Base-by-base conservation (phyloP, 2,888 invertebrate genomes). In the Rhamnusium bicolor region DNA sequence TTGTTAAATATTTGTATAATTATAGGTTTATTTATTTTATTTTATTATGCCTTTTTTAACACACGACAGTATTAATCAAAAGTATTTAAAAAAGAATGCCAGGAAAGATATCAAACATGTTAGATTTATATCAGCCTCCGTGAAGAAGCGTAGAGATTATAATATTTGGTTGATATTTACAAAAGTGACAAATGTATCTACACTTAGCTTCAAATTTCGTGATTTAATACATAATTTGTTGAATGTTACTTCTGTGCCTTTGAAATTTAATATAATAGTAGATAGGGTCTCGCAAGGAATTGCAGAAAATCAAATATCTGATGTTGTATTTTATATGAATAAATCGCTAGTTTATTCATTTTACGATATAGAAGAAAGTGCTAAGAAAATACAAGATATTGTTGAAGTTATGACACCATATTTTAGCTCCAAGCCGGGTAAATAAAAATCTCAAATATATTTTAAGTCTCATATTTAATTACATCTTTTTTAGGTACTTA, bases 351-450 rank as follows among this genome's bases (percentile, higher is more conserved):
- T 82, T 66, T 89, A 89, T 81, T 88, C 86, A 16, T 91, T 92
- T 82, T 91, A 94, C 78, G 91, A 94, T 86, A 90, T 94, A 24
- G 90, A 91, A 79, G 87, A 90, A 65, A 88, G 92, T 76, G 91
- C 92, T 0, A 86, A 87, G 21, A 88, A 90, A 80, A 89, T 94
- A 68, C 88, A 90, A 69, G 91, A 92, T 80, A 91, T 94, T 78
- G 91, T 94, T 2, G 87, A 90, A 27, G 90, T 91, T 21, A 91
- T 95, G 91, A 92, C 92, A 77, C 92, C 92, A 6, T 91, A 92
- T 84, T 95, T 95, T 87, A 92, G 91, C 82, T 92, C 92, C 69
- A 91, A 91, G 81, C 92, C 93, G 56, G 91, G 91, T 85, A 89
- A 89, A 0, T 89, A 24, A 24, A 67, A 14, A 4, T 56, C 14